Base-by-base conservation (phyloP, 2,113 vertebrate genomes). In the Equus przewalskii region DNA sequence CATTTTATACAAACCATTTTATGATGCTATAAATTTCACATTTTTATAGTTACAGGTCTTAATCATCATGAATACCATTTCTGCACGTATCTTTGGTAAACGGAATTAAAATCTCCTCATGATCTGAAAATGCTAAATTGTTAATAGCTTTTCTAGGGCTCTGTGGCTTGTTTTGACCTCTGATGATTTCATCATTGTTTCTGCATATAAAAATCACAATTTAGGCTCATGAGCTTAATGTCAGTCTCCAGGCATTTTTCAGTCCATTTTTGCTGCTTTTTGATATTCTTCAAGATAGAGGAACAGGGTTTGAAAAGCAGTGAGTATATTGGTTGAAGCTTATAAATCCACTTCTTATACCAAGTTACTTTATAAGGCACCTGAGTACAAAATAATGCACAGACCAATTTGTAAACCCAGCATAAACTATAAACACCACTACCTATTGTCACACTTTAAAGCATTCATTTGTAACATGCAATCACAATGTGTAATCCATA, bases 1-100 rank as follows among this genome's bases (percentile, higher is more conserved):
- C 88, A 80, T 97, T 92, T 95, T 90, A 83, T 56, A 97, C 58
- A 79, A 88, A 89, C 65, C 36, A 26, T 87, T 97, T 97, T 69
- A 95, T 56, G 70, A 89, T 33, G 36, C 70, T 96, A 69, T 92
- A 96, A 89, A 92, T 96, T 64, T 95, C 64, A 81, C 87, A 82
- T 30, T 95, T 91, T 97, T 92, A 95, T 44, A 91, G 83, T 89
- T 89, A 65, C n/a, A 51, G 94, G 36, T 69, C 84, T 95, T 95
- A 95, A 95, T 95, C 94, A 92, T 89, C 64, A 33, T 28, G 75
- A 92, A 92, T 93, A 69, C 94, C 79, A 49, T 87, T 94, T 97
- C 91, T 87, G 87, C 76, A 90, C 33, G 9, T 90, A 87, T 96
- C 90, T 97, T 90, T 84, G 83, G 69, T 81, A 90, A 95, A 97